Conservation (phyloP, 2,888 invertebrate genomes). For the Chouioia cunea region DNA sequence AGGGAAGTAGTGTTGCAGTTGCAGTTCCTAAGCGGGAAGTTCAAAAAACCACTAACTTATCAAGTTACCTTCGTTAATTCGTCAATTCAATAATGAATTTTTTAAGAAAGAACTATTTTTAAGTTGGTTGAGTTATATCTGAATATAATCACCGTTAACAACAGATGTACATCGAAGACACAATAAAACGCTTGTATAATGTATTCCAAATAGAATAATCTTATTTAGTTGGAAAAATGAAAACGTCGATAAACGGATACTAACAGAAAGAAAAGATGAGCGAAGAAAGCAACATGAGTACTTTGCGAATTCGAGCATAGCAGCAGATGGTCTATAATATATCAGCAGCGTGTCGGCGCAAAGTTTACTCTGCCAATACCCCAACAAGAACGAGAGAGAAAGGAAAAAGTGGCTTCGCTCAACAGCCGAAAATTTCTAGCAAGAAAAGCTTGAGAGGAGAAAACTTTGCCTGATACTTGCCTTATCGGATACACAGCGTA, state of each 20-base stretch:
- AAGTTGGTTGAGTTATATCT: too few species aligned
- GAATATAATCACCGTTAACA: too few species aligned
- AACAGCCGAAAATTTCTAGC: slow-evolving; percentile 7
- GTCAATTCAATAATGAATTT: too few species aligned
- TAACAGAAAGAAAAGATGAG: neutral
- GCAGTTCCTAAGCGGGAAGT: too few species aligned
- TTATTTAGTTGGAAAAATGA: neutral
- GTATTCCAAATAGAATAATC: too few species aligned
- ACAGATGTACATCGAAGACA: neutral
- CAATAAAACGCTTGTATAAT: too few species aligned
- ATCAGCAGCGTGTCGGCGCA: slow-evolving; percentile 22
- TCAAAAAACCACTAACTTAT: too few species aligned
- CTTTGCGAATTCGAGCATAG: slow-evolving; percentile 39
- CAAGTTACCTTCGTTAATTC: too few species aligned
- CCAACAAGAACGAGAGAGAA: neutral
- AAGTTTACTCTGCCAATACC: slow-evolving; percentile 27
- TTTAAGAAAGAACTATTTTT: too few species aligned
- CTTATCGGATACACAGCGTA: slow-evolving; percentile 8
- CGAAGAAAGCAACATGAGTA: neutral
- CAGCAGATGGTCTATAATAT: slow-evolving; percentile 40
- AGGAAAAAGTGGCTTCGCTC: neutral
- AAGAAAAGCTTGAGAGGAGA: neutral
- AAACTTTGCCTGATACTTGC: slow-evolving; percentile 26
- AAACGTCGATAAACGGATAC: slow-evolving; percentile 19
- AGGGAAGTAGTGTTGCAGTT: too few species aligned